These are phyloP conservation scores for Zaprionus tsacasi DNA, from an alignment of 1,140 invertebrate species.

Conservation along the genomic window DNA sequence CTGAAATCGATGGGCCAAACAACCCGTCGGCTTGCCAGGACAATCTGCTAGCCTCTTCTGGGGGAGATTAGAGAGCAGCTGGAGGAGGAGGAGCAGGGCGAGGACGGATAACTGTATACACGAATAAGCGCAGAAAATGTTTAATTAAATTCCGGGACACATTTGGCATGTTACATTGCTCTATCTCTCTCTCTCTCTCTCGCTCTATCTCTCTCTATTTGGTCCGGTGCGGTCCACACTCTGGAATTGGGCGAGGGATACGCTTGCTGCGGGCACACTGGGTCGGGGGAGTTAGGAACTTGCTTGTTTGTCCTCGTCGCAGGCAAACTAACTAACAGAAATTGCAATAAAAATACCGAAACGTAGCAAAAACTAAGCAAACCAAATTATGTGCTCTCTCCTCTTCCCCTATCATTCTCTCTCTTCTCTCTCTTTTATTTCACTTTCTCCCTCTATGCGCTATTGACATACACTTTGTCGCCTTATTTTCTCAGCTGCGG, in stretches of 20 bases:
- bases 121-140: slow-evolving; percentile 80
- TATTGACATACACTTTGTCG: slow-evolving; percentile 62
- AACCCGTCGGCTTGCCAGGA: slow-evolving; percentile 37
- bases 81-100: not conserved
- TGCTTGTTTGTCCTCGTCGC: slow-evolving; percentile 35
- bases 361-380: slow-evolving; percentile 77
- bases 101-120: slow-evolving; percentile 58
- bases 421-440: not conserved
- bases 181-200: not conserved
- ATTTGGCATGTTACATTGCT: slow-evolving; percentile 81
- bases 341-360: slow-evolving; percentile 80
- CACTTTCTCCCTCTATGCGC: not conserved
- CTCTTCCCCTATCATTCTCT: not conserved
- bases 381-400: slow-evolving; percentile 72
- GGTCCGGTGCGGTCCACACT: slow-evolving; percentile 56
- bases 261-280: not conserved
- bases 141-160: slow-evolving; percentile 82
- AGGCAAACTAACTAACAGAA: slow-evolving; percentile 65
- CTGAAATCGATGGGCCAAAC: slow-evolving; percentile 62
- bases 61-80: slow-evolving; percentile 4
- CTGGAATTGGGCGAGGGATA: slow-evolving; percentile 21
- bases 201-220: not conserved
- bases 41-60: slow-evolving; percentile 41
- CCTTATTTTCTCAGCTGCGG: slow-evolving; percentile 35
- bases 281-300: not conserved